phyloP scores from a whole-genome alignment of 2,888 invertebrate species.

The Yponomeuta evonymella region DNA sequence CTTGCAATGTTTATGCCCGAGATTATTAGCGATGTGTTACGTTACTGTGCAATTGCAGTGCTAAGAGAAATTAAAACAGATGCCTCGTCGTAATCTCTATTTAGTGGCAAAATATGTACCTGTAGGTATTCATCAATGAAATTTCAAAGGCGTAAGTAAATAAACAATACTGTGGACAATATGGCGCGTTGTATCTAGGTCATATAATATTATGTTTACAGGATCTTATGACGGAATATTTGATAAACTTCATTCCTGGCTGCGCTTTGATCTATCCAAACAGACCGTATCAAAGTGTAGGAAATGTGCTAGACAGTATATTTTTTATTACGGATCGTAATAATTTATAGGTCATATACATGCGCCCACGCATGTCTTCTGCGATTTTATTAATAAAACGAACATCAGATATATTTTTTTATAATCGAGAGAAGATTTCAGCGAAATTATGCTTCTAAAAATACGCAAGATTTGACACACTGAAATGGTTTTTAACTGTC shows the following conservation, averaged over 20 bases:
- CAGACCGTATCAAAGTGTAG: slow-evolving; percentile 70
- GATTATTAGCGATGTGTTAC: not conserved
- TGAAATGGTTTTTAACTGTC: not conserved
- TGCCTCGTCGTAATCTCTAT: not conserved
- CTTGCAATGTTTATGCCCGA: slow-evolving; percentile 15
- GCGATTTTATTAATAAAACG: slow-evolving; percentile 48
- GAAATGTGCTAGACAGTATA: slow-evolving; percentile 64
- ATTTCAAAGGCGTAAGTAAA: no score
- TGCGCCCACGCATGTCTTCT: slow-evolving; percentile 56
- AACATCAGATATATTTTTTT: not conserved
- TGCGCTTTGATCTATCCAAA: slow-evolving; percentile 70
- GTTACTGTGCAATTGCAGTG: not conserved
- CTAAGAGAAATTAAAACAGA: not conserved
- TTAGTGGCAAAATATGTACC: not conserved
- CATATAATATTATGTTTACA: not conserved
- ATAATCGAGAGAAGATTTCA: not conserved
- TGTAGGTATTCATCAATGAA: no score
- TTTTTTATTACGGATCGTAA: slow-evolving; percentile 63
- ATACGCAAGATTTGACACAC: not conserved
- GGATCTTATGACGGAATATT: slow-evolving; percentile 43
- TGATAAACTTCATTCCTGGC: slow-evolving; percentile 60
- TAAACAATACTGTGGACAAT: no score
- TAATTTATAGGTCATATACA: slow-evolving; percentile 64
- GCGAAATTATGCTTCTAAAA: not conserved
- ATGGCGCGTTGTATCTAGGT: no score